A percentile compares a stretch with the other conserved stretches of the same genome.
Evolutionary conservation across 2,888 invertebrate genomes (phyloP).

Genomic region (Magallana nippona): DNA sequence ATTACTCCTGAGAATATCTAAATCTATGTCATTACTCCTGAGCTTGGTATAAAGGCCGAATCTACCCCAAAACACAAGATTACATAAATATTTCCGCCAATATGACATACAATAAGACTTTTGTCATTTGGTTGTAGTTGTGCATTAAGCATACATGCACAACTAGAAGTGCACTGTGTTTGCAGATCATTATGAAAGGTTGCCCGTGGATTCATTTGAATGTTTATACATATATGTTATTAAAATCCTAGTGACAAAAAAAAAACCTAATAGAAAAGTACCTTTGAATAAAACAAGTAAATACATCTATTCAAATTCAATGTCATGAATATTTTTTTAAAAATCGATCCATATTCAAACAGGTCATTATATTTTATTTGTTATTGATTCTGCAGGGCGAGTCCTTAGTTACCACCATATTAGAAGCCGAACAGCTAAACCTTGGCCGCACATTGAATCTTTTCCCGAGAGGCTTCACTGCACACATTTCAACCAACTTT

Average conservation of each 20-base stretch:
- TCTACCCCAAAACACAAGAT: no score
- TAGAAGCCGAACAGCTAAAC: conserved; percentile 5
- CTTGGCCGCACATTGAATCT: background rate
- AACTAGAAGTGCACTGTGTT: no score
- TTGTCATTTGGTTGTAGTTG: no score
- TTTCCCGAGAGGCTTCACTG: conserved; percentile 11
- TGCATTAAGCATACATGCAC: no score
- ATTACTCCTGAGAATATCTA: background rate
- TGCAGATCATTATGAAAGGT: no score
- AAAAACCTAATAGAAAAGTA: background rate
- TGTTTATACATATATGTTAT: background rate
- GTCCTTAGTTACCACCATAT: conserved; percentile 20
- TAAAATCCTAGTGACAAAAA: background rate
- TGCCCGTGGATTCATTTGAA: background rate
- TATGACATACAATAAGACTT: no score
- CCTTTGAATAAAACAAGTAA: background rate
- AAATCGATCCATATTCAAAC: background rate
- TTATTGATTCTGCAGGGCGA: conserved; percentile 14
- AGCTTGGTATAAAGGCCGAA: no score
- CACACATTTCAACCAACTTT: conserved; percentile 1
- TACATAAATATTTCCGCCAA: no score
- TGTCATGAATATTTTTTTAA: background rate
- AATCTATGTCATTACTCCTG: background rate
- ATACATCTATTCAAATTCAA: background rate
- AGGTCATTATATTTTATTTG: background rate